phyloP scores from a whole-genome alignment of 2,888 invertebrate genomes.

The Peribatodes rhomboidaria region DNA sequence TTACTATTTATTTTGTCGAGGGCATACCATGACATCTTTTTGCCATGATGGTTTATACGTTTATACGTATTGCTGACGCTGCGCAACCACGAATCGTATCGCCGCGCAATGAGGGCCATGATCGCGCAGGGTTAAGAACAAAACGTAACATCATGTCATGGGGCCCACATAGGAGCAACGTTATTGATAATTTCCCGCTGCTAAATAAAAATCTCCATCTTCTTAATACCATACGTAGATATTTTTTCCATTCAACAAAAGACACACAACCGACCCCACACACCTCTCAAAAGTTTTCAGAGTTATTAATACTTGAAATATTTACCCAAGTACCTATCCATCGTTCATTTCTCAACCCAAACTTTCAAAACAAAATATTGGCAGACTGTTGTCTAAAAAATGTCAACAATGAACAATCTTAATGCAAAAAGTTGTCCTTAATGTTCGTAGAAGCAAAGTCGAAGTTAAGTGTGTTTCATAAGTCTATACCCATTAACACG shows the following conservation, averaged over 20 bases:
- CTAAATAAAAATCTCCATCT: too few relatives aligned
- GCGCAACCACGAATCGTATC: too few relatives aligned
- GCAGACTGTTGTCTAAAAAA: conserved; percentile 36
- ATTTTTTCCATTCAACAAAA: not conserved
- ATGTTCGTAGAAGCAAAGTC: conserved; percentile 30
- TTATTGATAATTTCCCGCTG: too few relatives aligned
- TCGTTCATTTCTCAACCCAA: conserved; percentile 10
- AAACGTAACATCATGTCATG: too few relatives aligned
- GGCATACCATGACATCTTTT: too few relatives aligned
- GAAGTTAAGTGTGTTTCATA: conserved; percentile 10
- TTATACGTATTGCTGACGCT: too few relatives aligned
- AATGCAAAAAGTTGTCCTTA: conserved; percentile 42
- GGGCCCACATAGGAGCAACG: too few relatives aligned
- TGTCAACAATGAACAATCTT: conserved; percentile 24
- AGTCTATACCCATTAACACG: conserved; percentile 21
- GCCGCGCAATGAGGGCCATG: too few relatives aligned
- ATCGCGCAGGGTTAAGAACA: too few relatives aligned
- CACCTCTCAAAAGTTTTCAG: not conserved
- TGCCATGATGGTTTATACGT: too few relatives aligned
- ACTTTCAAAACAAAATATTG: conserved; percentile 31
- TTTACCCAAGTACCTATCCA: not conserved
- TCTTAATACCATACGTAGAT: not conserved
- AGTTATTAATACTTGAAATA: conserved; percentile 3
- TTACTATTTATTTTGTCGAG: too few relatives aligned
- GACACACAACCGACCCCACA: not conserved